Evolutionary conservation across 2,113 vertebrate genomes (phyloP).

Genomic region (Albula goreensis): DNA sequence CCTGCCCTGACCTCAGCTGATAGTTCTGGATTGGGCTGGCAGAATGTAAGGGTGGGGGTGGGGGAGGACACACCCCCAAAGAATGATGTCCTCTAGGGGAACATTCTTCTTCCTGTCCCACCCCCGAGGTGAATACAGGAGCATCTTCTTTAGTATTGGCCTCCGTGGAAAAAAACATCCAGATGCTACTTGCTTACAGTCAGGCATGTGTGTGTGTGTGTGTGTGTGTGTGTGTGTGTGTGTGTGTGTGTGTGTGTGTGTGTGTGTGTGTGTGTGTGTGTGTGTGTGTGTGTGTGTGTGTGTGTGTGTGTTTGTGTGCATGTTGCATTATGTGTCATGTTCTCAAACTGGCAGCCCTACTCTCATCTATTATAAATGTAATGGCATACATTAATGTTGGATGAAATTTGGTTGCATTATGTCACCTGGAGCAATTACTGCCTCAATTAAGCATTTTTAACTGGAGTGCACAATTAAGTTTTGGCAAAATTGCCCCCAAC

Average conservation of each 20-base stretch:
- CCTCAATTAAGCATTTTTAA: not conserved
- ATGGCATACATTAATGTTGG: not conserved
- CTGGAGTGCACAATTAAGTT: too few species aligned
- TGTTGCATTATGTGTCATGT: too few species aligned
- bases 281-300: slow-evolving; percentile 17
- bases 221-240: slow-evolving; percentile 12
- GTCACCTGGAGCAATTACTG: not conserved
- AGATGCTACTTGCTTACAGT: not conserved
- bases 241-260: not conserved
- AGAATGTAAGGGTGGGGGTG: not conserved
- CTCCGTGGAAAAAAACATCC: not conserved
- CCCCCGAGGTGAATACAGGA: not conserved
- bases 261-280: not conserved
- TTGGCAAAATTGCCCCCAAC: too few species aligned
- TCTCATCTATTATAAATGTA: not conserved
- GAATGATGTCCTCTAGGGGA: not conserved
- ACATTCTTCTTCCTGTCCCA: not conserved
- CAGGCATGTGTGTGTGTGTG: not conserved
- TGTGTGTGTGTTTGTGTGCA: slow-evolving; percentile 10
- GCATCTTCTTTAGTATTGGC: not conserved
- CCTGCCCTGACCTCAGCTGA: not conserved
- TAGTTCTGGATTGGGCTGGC: not conserved
- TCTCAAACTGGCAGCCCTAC: not conserved
- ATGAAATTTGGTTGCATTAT: not conserved
- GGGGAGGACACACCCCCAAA: not conserved